Conservation (phyloP, 2,113 vertebrate species). For the Cyanoderma ruficeps region DNA sequence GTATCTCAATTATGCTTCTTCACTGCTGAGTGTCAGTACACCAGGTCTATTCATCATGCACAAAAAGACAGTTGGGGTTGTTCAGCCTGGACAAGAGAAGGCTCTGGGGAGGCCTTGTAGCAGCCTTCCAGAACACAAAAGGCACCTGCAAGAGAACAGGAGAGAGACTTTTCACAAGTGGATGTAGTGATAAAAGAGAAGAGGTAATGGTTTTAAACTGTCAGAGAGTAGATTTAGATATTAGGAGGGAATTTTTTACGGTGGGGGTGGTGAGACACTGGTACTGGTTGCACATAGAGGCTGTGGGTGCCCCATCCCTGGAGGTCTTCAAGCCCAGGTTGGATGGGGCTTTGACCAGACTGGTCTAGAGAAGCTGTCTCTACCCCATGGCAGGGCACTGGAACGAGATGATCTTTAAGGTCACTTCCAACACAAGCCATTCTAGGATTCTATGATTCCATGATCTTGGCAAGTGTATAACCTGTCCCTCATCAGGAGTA, state of each 20-base stretch:
- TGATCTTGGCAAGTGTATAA: background rate
- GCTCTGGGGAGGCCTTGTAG: background rate
- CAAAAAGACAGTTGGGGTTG: background rate
- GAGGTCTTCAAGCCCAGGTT: background rate
- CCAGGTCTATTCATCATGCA: background rate
- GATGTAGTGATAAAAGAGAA: background rate
- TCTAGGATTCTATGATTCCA: background rate
- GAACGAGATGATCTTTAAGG: background rate
- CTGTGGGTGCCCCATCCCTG: background rate
- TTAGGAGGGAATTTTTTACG: background rate
- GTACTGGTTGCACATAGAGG: background rate
- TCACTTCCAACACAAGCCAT: background rate
- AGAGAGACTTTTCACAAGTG: background rate
- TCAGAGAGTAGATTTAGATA: background rate
- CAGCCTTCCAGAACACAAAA: background rate
- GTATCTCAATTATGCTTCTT: background rate
- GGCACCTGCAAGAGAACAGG: background rate
- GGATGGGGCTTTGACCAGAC: background rate
- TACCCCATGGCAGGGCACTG: accelerated
- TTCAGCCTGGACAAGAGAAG: background rate
- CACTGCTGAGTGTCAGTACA: background rate
- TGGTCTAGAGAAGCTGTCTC: background rate
- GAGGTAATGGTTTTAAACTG: background rate
- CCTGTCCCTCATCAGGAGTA: background rate
- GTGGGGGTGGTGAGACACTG: background rate